phyloP scores from a whole-genome alignment of 2,113 vertebrate genomes.

The Triplophysa dalaica region DNA sequence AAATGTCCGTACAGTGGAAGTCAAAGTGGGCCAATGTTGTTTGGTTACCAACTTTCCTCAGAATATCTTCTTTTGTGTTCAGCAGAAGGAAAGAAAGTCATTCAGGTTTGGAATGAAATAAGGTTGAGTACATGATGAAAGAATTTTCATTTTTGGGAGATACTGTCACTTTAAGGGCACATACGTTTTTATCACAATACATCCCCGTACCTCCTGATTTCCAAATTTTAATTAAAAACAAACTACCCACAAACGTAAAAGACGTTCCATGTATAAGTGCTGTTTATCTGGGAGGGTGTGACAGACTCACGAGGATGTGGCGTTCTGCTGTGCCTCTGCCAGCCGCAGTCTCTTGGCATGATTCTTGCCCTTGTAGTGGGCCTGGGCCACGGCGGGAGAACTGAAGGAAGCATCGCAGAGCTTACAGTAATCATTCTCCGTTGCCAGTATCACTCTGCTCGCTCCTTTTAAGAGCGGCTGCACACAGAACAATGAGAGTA shows the following conservation, averaged over 20 bases:
- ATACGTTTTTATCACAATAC: no score
- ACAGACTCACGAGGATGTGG: slow-evolving; percentile 84
- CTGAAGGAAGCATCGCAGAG: slow-evolving; percentile 97
- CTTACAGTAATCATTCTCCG: slow-evolving; percentile 98
- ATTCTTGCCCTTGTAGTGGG: slow-evolving; percentile 97
- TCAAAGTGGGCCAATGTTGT: no score
- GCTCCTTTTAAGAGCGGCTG: slow-evolving; percentile 81
- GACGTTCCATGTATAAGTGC: background rate
- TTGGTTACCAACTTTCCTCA: no score
- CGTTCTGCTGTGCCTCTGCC: slow-evolving; percentile 86
- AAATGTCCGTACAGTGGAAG: no score
- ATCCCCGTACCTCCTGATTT: background rate
- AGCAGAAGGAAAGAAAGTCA: no score
- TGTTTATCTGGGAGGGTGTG: background rate
- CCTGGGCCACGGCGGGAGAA: slow-evolving; percentile 92
- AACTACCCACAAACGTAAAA: background rate
- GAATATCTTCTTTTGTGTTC: no score
- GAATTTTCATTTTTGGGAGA: no score
- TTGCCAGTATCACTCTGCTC: slow-evolving; percentile 93
- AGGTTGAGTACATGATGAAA: no score
- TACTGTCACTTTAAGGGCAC: no score
- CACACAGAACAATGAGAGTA: slow-evolving; percentile 64
- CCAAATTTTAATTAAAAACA: background rate
- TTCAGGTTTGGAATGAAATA: no score
- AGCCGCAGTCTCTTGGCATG: slow-evolving; percentile 93